phyloP scores from a whole-genome alignment of 30 jellyfish, hydroid and myxozoan species.

The Aurelia sp. region DNA sequence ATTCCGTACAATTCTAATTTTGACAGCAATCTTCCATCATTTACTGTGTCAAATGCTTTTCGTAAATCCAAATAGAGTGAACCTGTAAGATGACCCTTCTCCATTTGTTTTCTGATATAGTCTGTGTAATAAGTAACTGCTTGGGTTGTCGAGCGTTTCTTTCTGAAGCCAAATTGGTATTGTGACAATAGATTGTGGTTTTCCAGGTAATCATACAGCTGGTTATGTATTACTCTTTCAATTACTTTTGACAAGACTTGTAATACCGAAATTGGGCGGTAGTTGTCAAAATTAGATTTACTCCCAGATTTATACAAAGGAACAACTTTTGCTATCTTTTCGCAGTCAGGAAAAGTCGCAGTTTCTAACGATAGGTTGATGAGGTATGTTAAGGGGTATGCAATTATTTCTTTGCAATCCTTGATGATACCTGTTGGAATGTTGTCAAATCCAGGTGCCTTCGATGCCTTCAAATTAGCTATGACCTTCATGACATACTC shows the following conservation, averaged over 20 bases:
- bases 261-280: neutral
- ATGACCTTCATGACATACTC: slow-evolving; percentile 14
- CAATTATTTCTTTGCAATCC: too few relatives aligned
- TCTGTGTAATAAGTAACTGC: slow-evolving; percentile 25
- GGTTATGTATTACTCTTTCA: neutral
- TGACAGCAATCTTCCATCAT: neutral
- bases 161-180: slow-evolving; percentile 32
- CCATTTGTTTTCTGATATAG: slow-evolving; percentile 2
- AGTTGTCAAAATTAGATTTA: slow-evolving; percentile 33
- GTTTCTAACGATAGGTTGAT: slow-evolving; percentile 19
- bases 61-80: neutral
- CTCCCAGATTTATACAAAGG: slow-evolving; percentile 18
- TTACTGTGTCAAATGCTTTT: neutral
- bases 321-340: slow-evolving; percentile 28
- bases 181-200: slow-evolving; percentile 24
- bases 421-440: too few relatives aligned
- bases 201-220: slow-evolving; percentile 26
- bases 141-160: slow-evolving; percentile 31
- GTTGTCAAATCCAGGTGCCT: too few relatives aligned
- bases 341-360: slow-evolving; percentile 36
- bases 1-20: neutral
- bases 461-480: neutral
- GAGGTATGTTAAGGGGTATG: neutral
- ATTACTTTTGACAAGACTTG: too few relatives aligned
- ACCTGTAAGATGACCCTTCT: neutral